These are phyloP conservation scores for Cosmia pyralina DNA, from an alignment of 2,888 invertebrate species.

Conservation along the genomic window DNA sequence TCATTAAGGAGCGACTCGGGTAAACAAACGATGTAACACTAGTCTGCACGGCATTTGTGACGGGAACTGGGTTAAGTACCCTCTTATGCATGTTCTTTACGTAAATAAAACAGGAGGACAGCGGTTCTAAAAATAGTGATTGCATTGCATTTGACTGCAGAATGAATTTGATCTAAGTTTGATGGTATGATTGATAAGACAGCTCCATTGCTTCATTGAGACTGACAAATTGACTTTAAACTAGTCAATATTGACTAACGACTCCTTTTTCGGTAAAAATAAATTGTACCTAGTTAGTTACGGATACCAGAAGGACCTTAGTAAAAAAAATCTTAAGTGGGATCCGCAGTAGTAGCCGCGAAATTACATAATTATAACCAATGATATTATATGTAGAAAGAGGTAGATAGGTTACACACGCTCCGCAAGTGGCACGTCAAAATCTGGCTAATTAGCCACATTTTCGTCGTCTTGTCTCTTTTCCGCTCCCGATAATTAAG, in stretches of 20 bases:
- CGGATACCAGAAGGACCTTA: too few species aligned
- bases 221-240: not conserved
- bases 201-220: not conserved
- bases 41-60: conserved; percentile 19
- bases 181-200: not conserved
- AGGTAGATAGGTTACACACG: too few species aligned
- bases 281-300: too few species aligned
- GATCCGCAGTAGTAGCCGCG: too few species aligned
- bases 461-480: too few species aligned
- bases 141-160: too few species aligned
- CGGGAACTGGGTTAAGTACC: conserved; percentile 40
- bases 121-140: conserved; percentile 1
- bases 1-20: conserved; percentile 34
- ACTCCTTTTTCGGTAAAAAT: not conserved
- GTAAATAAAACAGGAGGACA: conserved; percentile 14
- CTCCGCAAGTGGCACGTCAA: too few species aligned
- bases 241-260: not conserved
- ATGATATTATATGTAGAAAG: too few species aligned
- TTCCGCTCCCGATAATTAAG: too few species aligned
- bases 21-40: conserved; percentile 26
- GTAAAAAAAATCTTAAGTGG: too few species aligned
- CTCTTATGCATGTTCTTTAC: conserved; percentile 12
- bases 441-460: too few species aligned
- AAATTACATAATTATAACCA: too few species aligned
- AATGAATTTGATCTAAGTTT: conserved; percentile 1